Conservation (phyloP, 64 coral and sea anemone genomes). For the Acropora yongei region DNA sequence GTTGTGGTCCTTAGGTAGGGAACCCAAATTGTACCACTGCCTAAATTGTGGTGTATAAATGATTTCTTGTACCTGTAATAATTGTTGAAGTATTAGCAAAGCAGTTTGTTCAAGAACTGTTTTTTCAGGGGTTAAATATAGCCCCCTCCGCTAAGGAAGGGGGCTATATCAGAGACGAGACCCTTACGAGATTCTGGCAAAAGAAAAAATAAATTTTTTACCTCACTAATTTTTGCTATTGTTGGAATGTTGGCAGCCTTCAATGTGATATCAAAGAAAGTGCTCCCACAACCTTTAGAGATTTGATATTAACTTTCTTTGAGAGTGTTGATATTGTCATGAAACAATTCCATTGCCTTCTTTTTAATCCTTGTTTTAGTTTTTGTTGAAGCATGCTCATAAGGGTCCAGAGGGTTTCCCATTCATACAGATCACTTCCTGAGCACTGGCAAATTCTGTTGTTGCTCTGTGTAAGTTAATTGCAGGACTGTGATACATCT, state of each 20-base stretch:
- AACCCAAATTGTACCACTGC: too few species aligned
- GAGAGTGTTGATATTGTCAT: not conserved
- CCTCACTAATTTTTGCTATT: not conserved
- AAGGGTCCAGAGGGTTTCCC: constrained; percentile 7
- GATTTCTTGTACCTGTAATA: too few species aligned
- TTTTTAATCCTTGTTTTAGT: constrained; percentile 41
- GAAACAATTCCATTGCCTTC: constrained; percentile 48
- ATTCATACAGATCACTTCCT: constrained; percentile 20
- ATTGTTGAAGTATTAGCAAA: too few species aligned
- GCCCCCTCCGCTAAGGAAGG: too few species aligned
- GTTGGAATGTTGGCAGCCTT: not conserved
- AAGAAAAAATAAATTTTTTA: not conserved
- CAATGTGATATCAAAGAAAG: not conserved
- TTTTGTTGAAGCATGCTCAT: constrained; percentile 34
- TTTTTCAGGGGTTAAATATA: not conserved
- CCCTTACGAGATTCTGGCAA: not conserved
- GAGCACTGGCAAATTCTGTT: constrained; percentile 30
- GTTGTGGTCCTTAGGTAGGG: not conserved
- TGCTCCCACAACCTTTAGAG: not conserved
- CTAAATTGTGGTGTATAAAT: too few species aligned
- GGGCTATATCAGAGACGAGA: not conserved
- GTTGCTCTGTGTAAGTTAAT: constrained; percentile 29
- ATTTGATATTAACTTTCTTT: not conserved
- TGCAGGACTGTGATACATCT: constrained; percentile 40
- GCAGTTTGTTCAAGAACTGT: not conserved